Conservation (phyloP, 2,113 vertebrate genomes). For the Hippocampus guttulatus region DNA sequence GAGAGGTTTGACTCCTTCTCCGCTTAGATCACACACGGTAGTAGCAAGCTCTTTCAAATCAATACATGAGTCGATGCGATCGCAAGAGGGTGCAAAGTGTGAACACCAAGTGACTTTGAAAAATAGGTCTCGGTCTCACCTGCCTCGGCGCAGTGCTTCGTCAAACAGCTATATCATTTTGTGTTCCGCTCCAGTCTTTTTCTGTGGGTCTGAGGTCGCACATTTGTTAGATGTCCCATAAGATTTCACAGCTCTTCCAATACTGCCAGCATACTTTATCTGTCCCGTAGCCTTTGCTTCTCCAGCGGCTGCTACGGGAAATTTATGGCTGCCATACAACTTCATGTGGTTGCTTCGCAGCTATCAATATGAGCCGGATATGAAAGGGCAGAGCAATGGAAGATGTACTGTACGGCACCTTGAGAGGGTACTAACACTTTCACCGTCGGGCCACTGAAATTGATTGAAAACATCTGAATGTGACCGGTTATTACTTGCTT, state of each 20-base stretch:
- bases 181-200: constrained; percentile 39
- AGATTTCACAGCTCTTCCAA: constrained; percentile 38
- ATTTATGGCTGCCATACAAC: constrained; percentile 56
- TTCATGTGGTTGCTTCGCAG: constrained; percentile 40
- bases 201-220: constrained; percentile 48
- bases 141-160: constrained; percentile 33
- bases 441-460: constrained; percentile 37
- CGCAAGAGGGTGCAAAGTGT: constrained; percentile 37
- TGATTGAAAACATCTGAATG: constrained; percentile 39
- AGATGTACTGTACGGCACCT: constrained; percentile 35
- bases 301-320: constrained; percentile 38
- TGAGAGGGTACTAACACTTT: constrained; percentile 34
- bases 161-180: constrained; percentile 48
- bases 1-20: constrained; percentile 44
- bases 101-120: constrained; percentile 64
- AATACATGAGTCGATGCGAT: constrained; percentile 49
- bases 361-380: constrained; percentile 45
- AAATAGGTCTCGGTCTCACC: constrained; percentile 52
- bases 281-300: constrained; percentile 54
- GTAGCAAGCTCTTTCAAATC: constrained; percentile 48
- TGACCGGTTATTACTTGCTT: constrained; percentile 22
- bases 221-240: constrained; percentile 46
- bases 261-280: constrained; percentile 40
- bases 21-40: constrained; percentile 47
- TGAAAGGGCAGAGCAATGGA: constrained; percentile 51